Percentiles rank a stretch among this genome's conserved stretches.
These are phyloP conservation scores for Cheilosia vernalis DNA, from an alignment of 2,888 invertebrate genomes.

Conservation along the genomic window DNA sequence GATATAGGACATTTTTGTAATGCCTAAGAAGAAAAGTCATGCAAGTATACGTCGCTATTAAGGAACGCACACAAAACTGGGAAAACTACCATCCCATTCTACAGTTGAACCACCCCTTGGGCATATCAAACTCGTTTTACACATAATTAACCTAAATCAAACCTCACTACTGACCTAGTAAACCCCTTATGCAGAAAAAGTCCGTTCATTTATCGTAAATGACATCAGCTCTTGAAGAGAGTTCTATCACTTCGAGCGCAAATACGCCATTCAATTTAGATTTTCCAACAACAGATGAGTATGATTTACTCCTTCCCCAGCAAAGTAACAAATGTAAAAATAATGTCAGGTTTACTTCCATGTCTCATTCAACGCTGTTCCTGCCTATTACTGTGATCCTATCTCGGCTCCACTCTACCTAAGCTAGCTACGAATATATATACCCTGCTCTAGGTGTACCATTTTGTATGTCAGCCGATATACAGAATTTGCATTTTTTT, in stretches of 20 bases:
- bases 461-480: conserved; percentile 40
- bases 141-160: neutral
- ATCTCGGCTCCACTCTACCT: conserved; percentile 7
- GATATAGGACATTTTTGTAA: too few species aligned
- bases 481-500: conserved; percentile 42
- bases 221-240: conserved; percentile 14
- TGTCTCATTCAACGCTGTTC: conserved; percentile 27
- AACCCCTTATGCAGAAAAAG: conserved; percentile 11
- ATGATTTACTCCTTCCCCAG: conserved; percentile 3
- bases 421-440: conserved; percentile 4
- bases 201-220: neutral
- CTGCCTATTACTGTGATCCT: conserved; percentile 36
- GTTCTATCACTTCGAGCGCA: conserved; percentile 8
- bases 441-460: conserved; percentile 16
- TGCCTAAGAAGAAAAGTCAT: too few species aligned
- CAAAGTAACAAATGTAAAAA: conserved; percentile 3
- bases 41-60: too few species aligned
- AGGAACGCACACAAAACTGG: too few species aligned
- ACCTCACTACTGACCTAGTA: conserved; percentile 17
- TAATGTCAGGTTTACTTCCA: conserved; percentile 42
- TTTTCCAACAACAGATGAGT: conserved; percentile 31
- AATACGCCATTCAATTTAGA: conserved; percentile 40
- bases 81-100: too few species aligned
- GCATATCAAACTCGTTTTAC: too few species aligned
- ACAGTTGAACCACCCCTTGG: too few species aligned